These are phyloP conservation scores for Rosalia funebris DNA, from an alignment of 2,888 invertebrate species.

Conservation along the genomic window DNA sequence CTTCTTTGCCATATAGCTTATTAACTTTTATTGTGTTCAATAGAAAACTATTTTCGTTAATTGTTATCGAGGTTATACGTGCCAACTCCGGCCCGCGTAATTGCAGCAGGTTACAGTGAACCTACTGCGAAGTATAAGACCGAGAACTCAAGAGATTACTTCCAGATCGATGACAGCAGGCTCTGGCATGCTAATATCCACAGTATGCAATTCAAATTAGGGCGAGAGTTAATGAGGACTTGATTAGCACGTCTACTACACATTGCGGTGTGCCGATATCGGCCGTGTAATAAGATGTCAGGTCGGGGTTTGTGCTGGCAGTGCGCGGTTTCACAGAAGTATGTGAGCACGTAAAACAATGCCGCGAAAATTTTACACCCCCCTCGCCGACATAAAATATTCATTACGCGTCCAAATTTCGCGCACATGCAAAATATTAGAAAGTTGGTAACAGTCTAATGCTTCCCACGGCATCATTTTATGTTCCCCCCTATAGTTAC, in stretches of 20 bases:
- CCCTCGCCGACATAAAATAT: constrained; percentile 6
- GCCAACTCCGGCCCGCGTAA: background rate
- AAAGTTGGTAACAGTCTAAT: background rate
- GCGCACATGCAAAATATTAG: background rate
- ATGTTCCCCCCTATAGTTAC: too few species aligned
- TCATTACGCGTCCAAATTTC: background rate
- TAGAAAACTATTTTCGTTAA: too few species aligned
- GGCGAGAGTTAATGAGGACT: constrained; percentile 59
- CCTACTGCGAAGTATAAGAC: constrained; percentile 12
- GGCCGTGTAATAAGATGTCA: constrained; percentile 45
- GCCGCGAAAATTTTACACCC: constrained; percentile 1
- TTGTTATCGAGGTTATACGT: too few species aligned
- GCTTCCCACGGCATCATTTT: too few species aligned
- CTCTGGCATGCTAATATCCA: constrained; percentile 59
- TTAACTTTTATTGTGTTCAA: too few species aligned
- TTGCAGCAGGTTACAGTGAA: constrained; percentile 5
- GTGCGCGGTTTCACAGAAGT: background rate
- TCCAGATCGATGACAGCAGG: constrained; percentile 57
- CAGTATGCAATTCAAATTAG: constrained; percentile 62
- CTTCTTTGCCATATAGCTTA: too few species aligned
- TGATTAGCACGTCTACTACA: constrained; percentile 61
- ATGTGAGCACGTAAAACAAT: constrained; percentile 8
- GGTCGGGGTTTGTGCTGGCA: constrained; percentile 19
- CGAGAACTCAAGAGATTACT: constrained; percentile 52
- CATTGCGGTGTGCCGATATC: constrained; percentile 53